phyloP scores from a whole-genome alignment of 2,888 invertebrate genomes.

The Pegoplata infirma region DNA sequence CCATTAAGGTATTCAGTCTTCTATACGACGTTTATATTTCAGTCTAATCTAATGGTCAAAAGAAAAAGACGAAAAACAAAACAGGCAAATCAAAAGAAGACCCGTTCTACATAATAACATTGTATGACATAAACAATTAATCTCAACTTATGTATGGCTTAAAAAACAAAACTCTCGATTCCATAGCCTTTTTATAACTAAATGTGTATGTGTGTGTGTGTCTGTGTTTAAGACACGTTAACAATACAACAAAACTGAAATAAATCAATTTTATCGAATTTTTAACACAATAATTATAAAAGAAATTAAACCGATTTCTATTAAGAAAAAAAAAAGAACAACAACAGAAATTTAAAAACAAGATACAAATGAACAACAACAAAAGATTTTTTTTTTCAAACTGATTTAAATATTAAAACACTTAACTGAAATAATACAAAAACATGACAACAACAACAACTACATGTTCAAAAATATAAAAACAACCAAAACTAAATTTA shows the following conservation, averaged over 20 bases:
- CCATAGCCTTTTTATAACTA: too few relatives aligned
- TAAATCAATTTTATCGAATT: constrained; percentile 76
- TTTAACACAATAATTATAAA: constrained; percentile 66
- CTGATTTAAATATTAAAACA: constrained; percentile 58
- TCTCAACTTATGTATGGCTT: constrained; percentile 57
- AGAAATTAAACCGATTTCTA: constrained; percentile 57
- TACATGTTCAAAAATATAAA: constrained; percentile 45
- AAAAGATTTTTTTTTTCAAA: constrained; percentile 44
- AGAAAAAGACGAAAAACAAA: neutral
- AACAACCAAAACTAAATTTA: neutral
- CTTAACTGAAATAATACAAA: constrained; percentile 63
- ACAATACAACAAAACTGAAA: constrained; percentile 52
- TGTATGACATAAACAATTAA: constrained; percentile 54
- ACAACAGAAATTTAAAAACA: constrained; percentile 10
- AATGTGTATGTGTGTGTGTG: neutral
- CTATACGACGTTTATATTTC: neutral
- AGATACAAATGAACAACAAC: constrained; percentile 35
- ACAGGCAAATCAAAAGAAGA: constrained; percentile 1
- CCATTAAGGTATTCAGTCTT: constrained; percentile 26
- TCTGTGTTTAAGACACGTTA: neutral
- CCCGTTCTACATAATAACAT: constrained; percentile 49
- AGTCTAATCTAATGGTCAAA: neutral
- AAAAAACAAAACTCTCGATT: neutral
- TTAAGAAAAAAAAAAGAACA: constrained; percentile 24
- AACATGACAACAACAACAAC: constrained; percentile 65